Evolutionary conservation across 2,113 vertebrate species (phyloP).

Genomic region (Crocuta crocuta): DNA sequence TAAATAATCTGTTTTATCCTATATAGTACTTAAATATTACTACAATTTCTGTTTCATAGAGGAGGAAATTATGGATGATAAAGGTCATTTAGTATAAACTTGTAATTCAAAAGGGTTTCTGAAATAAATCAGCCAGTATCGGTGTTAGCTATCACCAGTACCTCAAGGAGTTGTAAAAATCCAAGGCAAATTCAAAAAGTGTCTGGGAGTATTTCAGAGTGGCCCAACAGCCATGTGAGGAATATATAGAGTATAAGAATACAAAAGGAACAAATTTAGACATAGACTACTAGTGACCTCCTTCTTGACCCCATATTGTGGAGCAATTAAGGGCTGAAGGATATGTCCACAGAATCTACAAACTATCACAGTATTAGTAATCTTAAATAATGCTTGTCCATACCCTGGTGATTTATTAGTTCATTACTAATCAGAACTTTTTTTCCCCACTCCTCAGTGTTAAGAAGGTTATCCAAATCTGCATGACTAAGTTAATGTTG

Average conservation of each 20-base stretch:
- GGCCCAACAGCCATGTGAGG: background rate
- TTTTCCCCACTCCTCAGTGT: background rate
- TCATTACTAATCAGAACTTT: background rate
- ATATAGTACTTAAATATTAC: background rate
- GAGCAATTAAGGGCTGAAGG: background rate
- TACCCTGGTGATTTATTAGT: background rate
- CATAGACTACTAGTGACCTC: background rate
- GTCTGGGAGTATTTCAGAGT: background rate
- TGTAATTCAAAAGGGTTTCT: background rate
- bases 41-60: background rate
- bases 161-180: background rate
- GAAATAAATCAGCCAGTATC: background rate
- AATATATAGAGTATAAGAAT: background rate
- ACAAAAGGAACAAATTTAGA: background rate
- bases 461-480: background rate
- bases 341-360: background rate
- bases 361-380: background rate
- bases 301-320: background rate
- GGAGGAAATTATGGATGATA: background rate
- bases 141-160: background rate
- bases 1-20: background rate
- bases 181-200: background rate
- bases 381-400: background rate
- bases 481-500: background rate
- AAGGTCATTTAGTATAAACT: background rate